phyloP scores from a whole-genome alignment of 2,888 invertebrate genomes.

The Imbricaverruca yamaguchii region DNA sequence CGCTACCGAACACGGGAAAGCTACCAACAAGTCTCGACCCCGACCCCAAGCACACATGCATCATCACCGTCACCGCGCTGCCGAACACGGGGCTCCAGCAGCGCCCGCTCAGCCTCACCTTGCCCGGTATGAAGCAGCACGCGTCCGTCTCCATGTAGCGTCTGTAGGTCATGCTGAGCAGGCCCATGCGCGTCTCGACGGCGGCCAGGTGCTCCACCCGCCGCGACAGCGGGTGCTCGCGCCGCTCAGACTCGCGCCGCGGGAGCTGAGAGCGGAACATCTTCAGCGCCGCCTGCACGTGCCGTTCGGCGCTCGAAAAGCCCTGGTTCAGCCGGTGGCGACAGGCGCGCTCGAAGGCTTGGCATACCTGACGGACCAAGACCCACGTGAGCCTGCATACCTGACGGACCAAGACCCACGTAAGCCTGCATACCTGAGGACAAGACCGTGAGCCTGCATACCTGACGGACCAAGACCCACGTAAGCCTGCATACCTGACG shows the following conservation, averaged over 20 bases:
- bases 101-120: too few relatives aligned
- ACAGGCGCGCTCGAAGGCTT: slow-evolving; percentile 58
- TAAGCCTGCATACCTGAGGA: too few relatives aligned
- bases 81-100: too few relatives aligned
- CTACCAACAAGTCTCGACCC: too few relatives aligned
- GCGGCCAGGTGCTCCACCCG: slow-evolving; percentile 84
- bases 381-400: too few relatives aligned
- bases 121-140: slow-evolving; percentile 86
- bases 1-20: too few relatives aligned
- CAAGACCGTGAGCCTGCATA: too few relatives aligned
- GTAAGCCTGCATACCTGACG: too few relatives aligned
- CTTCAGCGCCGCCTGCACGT: slow-evolving; percentile 63
- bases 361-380: slow-evolving; percentile 29
- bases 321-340: slow-evolving; percentile 71
- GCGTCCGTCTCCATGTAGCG: slow-evolving; percentile 75
- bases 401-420: too few relatives aligned
- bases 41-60: too few relatives aligned
- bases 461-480: too few relatives aligned
- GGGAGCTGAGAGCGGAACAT: slow-evolving; percentile 62
- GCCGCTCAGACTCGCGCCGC: slow-evolving; percentile 77
- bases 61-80: too few relatives aligned
- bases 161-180: slow-evolving; percentile 85
- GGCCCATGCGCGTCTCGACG: slow-evolving; percentile 81
- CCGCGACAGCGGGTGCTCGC: slow-evolving; percentile 73
- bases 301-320: slow-evolving; percentile 67